Evolutionary conservation across 2,888 invertebrate genomes (phyloP).

Genomic region (Eupithecia pulchellata): DNA sequence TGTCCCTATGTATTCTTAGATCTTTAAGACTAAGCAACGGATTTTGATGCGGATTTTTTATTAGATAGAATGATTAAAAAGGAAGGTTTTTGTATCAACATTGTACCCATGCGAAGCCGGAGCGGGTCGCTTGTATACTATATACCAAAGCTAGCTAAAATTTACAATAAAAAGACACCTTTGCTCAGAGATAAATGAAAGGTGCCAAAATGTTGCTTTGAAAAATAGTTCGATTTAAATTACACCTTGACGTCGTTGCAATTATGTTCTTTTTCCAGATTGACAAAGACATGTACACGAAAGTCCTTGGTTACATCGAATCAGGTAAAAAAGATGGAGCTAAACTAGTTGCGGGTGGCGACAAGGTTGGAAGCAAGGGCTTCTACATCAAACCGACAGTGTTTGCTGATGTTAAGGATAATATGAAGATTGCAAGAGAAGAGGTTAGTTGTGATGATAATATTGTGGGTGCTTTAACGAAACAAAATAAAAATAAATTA

Average conservation of each 20-base stretch:
- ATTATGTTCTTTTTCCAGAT: constrained; percentile 76
- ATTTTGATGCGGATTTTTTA: too few species aligned
- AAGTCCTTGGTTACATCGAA: constrained; percentile 90
- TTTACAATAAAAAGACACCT: too few species aligned
- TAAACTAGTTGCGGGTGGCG: constrained; percentile 91
- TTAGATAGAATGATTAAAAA: too few species aligned
- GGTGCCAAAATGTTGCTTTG: not conserved
- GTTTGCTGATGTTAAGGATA: constrained; percentile 90
- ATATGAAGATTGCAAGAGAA: constrained; percentile 92
- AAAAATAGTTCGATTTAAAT: too few species aligned
- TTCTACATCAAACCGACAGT: constrained; percentile 93
- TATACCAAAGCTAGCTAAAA: too few species aligned
- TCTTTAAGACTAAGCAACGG: too few species aligned
- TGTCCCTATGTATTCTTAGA: too few species aligned
- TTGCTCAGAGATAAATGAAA: not conserved
- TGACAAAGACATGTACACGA: constrained; percentile 90
- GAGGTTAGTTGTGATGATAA: constrained; percentile 83
- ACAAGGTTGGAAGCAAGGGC: constrained; percentile 87
- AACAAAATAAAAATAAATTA: too few species aligned
- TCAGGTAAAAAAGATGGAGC: constrained; percentile 93
- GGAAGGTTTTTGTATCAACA: too few species aligned
- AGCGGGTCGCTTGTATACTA: too few species aligned
- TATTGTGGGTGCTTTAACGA: too few species aligned
- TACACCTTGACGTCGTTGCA: not conserved
- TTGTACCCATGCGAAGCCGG: too few species aligned